Conservation (phyloP, 2,888 invertebrate genomes). For the Phaedon cochleariae region DNA sequence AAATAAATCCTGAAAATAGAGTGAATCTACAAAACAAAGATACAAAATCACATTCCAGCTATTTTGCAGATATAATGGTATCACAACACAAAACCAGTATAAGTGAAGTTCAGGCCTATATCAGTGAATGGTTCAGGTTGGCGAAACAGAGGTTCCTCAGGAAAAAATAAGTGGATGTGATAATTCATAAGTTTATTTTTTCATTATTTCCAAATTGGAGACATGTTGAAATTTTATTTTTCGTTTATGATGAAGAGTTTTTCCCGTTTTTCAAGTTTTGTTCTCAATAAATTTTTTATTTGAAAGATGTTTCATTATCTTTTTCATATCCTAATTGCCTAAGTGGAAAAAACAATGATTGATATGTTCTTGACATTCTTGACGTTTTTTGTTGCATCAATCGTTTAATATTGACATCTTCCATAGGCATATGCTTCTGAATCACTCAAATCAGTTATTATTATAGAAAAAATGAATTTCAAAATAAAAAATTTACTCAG, state of each 20-base stretch:
- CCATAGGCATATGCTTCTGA: too few species aligned
- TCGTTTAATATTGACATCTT: too few species aligned
- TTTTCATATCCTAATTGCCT: too few species aligned
- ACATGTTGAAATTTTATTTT: background rate
- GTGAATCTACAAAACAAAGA: background rate
- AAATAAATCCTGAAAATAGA: background rate
- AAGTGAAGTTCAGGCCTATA: background rate
- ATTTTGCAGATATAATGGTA: background rate
- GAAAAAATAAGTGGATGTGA: background rate
- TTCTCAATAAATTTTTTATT: too few species aligned
- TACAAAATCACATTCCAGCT: background rate
- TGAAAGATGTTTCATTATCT: too few species aligned
- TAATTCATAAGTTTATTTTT: background rate
- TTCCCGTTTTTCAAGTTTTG: too few species aligned
- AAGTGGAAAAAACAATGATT: too few species aligned
- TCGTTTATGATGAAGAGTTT: background rate
- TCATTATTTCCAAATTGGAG: background rate
- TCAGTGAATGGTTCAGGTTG: constrained; percentile 2
- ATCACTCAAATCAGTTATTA: too few species aligned
- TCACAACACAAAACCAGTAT: constrained; percentile 3
- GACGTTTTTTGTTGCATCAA: too few species aligned
- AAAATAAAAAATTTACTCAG: background rate
- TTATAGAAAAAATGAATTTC: background rate
- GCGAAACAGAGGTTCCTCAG: background rate
- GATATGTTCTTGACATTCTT: too few species aligned